A percentile compares a stretch with the other conserved stretches of the same genome.
phyloP scores from a whole-genome alignment of 1,140 invertebrate species.

The Drosophila pruinosa region DNA sequence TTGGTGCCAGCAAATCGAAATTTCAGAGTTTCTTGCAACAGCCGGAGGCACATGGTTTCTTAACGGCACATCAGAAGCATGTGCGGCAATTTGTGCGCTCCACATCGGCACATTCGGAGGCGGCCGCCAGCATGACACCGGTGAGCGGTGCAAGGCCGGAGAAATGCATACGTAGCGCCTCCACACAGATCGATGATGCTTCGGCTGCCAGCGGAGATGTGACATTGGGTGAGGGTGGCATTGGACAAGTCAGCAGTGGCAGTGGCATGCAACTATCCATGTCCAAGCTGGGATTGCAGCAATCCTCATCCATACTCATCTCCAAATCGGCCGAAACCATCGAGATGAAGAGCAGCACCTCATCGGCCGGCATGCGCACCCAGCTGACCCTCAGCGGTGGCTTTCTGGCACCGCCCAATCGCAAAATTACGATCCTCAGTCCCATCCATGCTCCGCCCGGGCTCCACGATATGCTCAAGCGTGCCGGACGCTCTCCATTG shows the following conservation, averaged over 20 bases:
- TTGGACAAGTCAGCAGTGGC: too few species aligned
- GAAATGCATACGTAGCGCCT: slow-evolving; percentile 80
- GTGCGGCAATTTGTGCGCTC: slow-evolving; percentile 82
- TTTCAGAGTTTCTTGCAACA: slow-evolving; percentile 82
- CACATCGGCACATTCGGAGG: slow-evolving; percentile 81
- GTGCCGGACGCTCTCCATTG: slow-evolving; percentile 71
- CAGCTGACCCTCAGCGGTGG: slow-evolving; percentile 80
- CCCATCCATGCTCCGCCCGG: slow-evolving; percentile 80
- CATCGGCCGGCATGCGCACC: slow-evolving; percentile 70
- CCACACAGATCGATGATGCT: slow-evolving; percentile 80
- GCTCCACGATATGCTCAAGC: slow-evolving; percentile 77
- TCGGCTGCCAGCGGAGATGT: slow-evolving; percentile 21
- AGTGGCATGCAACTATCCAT: slow-evolving; percentile 60
- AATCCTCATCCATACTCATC: slow-evolving; percentile 79
- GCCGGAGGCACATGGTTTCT: slow-evolving; percentile 68
- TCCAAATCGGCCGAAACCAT: slow-evolving; percentile 82
- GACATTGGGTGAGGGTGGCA: slow-evolving; percentile 19
- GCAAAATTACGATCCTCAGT: slow-evolving; percentile 81
- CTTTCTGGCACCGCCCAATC: slow-evolving; percentile 77
- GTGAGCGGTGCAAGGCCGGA: slow-evolving; percentile 54
- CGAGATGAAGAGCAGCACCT: slow-evolving; percentile 74
- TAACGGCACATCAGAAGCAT: slow-evolving; percentile 82
- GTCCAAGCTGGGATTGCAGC: slow-evolving; percentile 77
- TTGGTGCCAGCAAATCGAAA: slow-evolving; percentile 48
- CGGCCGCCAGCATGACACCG: slow-evolving; percentile 51